phyloP scores from a whole-genome alignment of 2,888 invertebrate genomes.

The Dinocampus coccinellae region DNA sequence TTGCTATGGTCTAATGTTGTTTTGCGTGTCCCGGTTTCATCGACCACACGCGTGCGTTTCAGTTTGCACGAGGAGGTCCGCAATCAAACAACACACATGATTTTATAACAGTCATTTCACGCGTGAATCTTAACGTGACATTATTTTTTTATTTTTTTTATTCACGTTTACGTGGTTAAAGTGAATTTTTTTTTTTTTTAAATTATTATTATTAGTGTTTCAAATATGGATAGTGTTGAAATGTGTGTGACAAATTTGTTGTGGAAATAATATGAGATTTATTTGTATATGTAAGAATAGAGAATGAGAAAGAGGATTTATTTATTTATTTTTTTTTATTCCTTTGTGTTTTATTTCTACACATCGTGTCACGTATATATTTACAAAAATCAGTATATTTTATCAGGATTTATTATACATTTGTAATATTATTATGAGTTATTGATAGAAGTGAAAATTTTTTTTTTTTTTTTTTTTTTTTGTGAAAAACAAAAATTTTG shows the following conservation, averaged over 20 bases:
- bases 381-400: too few relatives aligned
- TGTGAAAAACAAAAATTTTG: too few relatives aligned
- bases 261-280: background rate
- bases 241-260: background rate
- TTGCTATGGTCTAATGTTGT: conserved; percentile 55
- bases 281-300: too few relatives aligned
- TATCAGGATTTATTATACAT: too few relatives aligned
- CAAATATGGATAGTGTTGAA: background rate
- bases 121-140: background rate
- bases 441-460: too few relatives aligned
- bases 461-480: too few relatives aligned
- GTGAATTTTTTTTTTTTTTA: conserved; percentile 20
- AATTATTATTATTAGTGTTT: background rate
- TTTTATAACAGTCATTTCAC: background rate
- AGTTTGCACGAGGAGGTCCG: conserved; percentile 67
- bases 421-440: too few relatives aligned
- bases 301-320: too few relatives aligned
- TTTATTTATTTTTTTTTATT: too few relatives aligned
- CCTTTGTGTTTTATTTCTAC: too few relatives aligned
- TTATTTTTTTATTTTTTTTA: conserved; percentile 19
- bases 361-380: too few relatives aligned
- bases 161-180: conserved; percentile 5
- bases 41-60: conserved; percentile 50
- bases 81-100: conserved; percentile 58
- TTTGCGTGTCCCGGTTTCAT: conserved; percentile 34